Evolutionary conservation across 1,140 invertebrate genomes (phyloP), one percentile per base, ranked within the genome.

Genomic region (Calycopis cecrops): DNA sequence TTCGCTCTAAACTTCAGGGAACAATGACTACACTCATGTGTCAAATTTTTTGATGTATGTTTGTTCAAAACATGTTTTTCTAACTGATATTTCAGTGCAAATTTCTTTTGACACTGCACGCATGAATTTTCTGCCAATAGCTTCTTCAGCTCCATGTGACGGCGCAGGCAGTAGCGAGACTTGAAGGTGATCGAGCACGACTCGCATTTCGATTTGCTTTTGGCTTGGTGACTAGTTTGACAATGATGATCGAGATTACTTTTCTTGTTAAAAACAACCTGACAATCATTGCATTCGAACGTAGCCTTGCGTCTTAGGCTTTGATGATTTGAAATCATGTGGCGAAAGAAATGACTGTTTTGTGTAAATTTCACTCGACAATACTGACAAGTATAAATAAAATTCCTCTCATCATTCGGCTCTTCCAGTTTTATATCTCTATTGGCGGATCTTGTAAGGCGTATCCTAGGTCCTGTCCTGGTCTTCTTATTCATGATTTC

Each of bases 401-500:
- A 77, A 21, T 72, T 75, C 10, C 65, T 60, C 1, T 79, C 76
- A 35, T 82, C 75, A 1, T 68, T 48, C n/a, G 17, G 40, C 35
- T 81, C 73, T 6, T 84, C 77, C 14, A 64, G 40, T 40, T 71
- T 83, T 55, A 56, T 64, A 33, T 61, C 42, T 14, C 48, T 34
- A 48, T 59, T 35, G 4, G 66, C 67, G 40, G 77, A 67, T 35
- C 75, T 59, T 1, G 79, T 84, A 33, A 84, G 74, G 4, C 79
- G 62, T 28, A 86, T 81, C 59, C 73, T 82, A 0, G 83, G 83
- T 44, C 83, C 83, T n/a, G 69, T 75, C 58, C 78, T 71, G n/a
- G 70, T 71, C 67, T 84, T 83, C 55, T 86, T 85, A 75, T 79
- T 85, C 81, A 84, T 86, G 59, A 71, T 65, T 73, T 28, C 2